phyloP scores from a whole-genome alignment of 2,888 invertebrate genomes.

The Lymantria dispar region DNA sequence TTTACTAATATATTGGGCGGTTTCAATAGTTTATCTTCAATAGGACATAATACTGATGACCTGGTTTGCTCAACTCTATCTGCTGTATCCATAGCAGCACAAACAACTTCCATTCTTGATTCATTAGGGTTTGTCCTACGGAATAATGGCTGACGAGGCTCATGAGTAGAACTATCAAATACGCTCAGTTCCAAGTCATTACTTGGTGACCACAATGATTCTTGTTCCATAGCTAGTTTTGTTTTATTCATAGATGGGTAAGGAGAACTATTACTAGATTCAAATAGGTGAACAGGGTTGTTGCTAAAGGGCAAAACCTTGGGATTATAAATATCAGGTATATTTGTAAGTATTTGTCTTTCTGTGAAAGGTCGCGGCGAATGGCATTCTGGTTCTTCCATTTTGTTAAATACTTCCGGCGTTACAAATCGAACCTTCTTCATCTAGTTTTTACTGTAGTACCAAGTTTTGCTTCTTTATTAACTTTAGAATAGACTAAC shows the following conservation, averaged over 20 bases:
- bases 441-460: constrained; percentile 36
- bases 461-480: no score
- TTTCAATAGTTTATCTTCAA: constrained; percentile 36
- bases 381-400: constrained; percentile 67
- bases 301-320: constrained; percentile 47
- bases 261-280: constrained; percentile 60
- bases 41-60: constrained; percentile 33
- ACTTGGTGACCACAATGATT: constrained; percentile 49
- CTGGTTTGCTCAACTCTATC: constrained; percentile 10
- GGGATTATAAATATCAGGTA: constrained; percentile 36
- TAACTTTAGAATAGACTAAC: no score
- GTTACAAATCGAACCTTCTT: constrained; percentile 74
- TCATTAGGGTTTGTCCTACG: constrained; percentile 29
- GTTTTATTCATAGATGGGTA: constrained; percentile 60
- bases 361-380: constrained; percentile 67
- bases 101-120: constrained; percentile 11
- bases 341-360: constrained; percentile 35
- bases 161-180: constrained; percentile 51
- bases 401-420: constrained; percentile 36
- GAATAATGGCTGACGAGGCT: constrained; percentile 35
- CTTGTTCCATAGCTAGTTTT: constrained; percentile 28
- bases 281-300: constrained; percentile 63
- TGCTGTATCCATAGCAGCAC: constrained; percentile 1
- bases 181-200: constrained; percentile 69
- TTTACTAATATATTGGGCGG: constrained; percentile 47